Conservation (phyloP, 1,140 invertebrate species). For the Rhopalosiphum padi region DNA sequence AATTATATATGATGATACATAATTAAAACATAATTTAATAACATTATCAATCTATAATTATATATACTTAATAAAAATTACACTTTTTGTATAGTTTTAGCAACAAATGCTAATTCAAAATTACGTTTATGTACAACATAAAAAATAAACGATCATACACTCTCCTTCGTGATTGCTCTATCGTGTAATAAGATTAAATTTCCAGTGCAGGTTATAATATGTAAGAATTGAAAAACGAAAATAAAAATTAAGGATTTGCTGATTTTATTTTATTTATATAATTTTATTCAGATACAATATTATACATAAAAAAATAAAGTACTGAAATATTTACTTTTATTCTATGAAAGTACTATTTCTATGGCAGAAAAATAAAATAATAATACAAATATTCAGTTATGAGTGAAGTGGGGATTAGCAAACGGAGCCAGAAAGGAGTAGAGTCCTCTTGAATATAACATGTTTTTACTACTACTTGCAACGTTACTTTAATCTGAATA, state of each 20-base stretch:
- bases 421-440: background rate
- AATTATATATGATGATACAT: no score
- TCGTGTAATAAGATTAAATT: background rate
- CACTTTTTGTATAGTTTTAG: background rate
- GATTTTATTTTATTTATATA: no score
- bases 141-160: no score
- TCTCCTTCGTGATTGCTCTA: no score
- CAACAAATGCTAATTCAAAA: background rate
- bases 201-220: background rate
- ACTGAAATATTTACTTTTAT: no score
- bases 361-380: background rate
- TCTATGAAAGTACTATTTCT: background rate
- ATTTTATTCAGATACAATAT: no score
- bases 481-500: background rate
- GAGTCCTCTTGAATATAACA: background rate
- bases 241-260: background rate
- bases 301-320: no score
- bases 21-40: no score
- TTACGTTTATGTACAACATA: background rate
- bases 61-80: background rate
- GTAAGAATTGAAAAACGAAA: background rate
- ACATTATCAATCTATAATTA: no score
- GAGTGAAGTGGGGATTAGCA: background rate
- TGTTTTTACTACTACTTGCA: background rate
- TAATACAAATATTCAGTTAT: no score